Base-by-base conservation (phyloP, 1,140 invertebrate species). In the Sarcophaga bullata region DNA sequence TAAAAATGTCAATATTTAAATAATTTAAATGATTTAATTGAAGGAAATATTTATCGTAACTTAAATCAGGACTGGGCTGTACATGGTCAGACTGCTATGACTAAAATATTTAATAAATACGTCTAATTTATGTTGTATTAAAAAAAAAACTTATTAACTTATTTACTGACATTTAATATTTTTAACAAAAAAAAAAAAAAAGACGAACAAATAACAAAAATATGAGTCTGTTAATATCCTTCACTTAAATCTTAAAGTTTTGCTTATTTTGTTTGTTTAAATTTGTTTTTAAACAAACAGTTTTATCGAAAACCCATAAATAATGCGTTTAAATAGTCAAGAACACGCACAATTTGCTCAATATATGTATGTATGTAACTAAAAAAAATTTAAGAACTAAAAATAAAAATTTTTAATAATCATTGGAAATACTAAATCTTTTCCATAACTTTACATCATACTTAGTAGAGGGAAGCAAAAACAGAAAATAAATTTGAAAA, bases 341-440 rank as follows among this genome's bases (percentile, higher is more conserved):
- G 62, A 68, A 25, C 62, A 68, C 62, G 62, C 62, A 68, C 62
- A 68, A 68, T 68, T 68, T 68, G n/a, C 17, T 58, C 54, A 58
- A 37, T 37, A 37, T 37, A 37, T 58, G 15, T 58, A 58, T 15
- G 7, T n/a, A 58, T 15, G n/a, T 58, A 58, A 58, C 52, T 58
- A 15, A 58, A n/a, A n/a, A n/a, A n/a, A n/a, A n/a, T n/a, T n/a
- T n/a, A n/a, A n/a, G n/a, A n/a, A n/a, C n/a, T n/a, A n/a, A n/a
- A n/a, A n/a, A n/a, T n/a, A n/a, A n/a, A n/a, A n/a, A n/a, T n/a
- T n/a, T n/a, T n/a, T n/a, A n/a, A n/a, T 37, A 37, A 37, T 37
- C 25, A 37, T n/a, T 37, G 25, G 25, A 37, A 37, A 37, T 37
- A 37, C 25, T 37, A 37, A 37, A 37, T 37, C 1, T 37, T 37